phyloP scores from a whole-genome alignment of 2,888 invertebrate species.

The Adelognathus sp. region DNA sequence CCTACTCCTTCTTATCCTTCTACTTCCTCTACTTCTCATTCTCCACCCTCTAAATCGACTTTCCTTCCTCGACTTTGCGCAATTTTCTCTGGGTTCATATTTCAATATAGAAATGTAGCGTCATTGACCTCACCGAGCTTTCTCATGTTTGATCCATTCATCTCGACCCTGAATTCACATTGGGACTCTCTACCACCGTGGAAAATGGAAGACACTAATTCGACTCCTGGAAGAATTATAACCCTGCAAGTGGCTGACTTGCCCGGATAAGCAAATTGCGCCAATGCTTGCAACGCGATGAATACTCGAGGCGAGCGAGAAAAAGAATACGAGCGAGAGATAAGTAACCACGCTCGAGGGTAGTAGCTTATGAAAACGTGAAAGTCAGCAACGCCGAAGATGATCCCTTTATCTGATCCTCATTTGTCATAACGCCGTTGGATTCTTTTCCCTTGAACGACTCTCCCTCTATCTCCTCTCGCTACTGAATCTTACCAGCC shows the following conservation, averaged over 20 bases:
- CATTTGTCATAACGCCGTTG: slow-evolving; percentile 76
- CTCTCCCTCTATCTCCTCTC: not conserved
- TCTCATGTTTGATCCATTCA: not conserved
- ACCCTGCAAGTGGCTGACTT: slow-evolving; percentile 52
- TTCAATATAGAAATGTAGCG: slow-evolving; percentile 20
- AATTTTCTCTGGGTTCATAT: not conserved
- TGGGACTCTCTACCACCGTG: not conserved
- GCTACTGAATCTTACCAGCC: slow-evolving; percentile 21
- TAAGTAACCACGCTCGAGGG: slow-evolving; percentile 54
- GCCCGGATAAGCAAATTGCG: slow-evolving; percentile 75
- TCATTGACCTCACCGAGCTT: slow-evolving; percentile 16
- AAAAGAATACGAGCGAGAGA: slow-evolving; percentile 24
- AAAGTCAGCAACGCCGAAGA: slow-evolving; percentile 78
- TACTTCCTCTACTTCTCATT: slow-evolving; percentile 33
- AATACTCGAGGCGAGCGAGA: not conserved
- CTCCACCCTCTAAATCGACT: slow-evolving; percentile 12
- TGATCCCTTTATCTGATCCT: slow-evolving; percentile 79
- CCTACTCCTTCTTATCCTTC: slow-evolving; percentile 67
- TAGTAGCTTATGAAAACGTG: slow-evolving; percentile 74
- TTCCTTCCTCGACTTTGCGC: slow-evolving; percentile 8
- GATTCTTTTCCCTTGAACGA: slow-evolving; percentile 31
- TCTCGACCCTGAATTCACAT: slow-evolving; percentile 37
- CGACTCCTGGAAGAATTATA: slow-evolving; percentile 36
- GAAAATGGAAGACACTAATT: slow-evolving; percentile 26
- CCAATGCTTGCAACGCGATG: slow-evolving; percentile 32